Percentiles rank a stretch among this genome's conserved stretches.
These are phyloP conservation scores for Ophion ventricosus DNA, from an alignment of 2,888 invertebrate species.

Conservation along the genomic window DNA sequence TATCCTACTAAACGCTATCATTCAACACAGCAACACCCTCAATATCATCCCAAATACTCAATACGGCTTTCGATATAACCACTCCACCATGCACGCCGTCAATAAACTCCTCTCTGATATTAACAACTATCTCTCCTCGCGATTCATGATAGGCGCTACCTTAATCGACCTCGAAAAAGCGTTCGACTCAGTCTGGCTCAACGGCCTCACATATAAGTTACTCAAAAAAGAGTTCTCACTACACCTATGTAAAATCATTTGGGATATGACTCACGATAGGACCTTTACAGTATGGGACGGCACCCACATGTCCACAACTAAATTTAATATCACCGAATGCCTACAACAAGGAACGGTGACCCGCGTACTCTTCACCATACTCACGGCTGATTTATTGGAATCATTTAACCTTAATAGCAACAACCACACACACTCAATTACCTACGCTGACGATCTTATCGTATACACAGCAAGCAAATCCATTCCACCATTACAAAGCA, in stretches of 20 bases:
- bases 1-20: not conserved
- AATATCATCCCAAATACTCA: constrained; percentile 32
- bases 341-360: constrained; percentile 56
- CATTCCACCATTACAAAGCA: not conserved
- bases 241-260: not conserved
- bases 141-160: constrained; percentile 5
- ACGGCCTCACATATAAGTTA: constrained; percentile 35
- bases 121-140: not conserved
- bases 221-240: constrained; percentile 4
- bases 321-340: constrained; percentile 28
- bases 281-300: constrained; percentile 30
- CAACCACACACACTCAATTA: constrained; percentile 10
- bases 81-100: not conserved
- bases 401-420: constrained; percentile 33
- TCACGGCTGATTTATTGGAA: constrained; percentile 44
- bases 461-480: constrained; percentile 33
- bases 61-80: constrained; percentile 16
- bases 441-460: constrained; percentile 57
- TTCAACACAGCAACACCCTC: not conserved
- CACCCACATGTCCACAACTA: not conserved
- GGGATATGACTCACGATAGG: constrained; percentile 14
- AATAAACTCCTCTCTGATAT: constrained; percentile 37
- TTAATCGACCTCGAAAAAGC: constrained; percentile 50
- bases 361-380: constrained; percentile 54
- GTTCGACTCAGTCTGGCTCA: constrained; percentile 42